Percentiles rank a stretch among this genome's conserved stretches.
Conservation (phyloP, 1,140 invertebrate genomes). For the Leucophenga varia region DNA sequence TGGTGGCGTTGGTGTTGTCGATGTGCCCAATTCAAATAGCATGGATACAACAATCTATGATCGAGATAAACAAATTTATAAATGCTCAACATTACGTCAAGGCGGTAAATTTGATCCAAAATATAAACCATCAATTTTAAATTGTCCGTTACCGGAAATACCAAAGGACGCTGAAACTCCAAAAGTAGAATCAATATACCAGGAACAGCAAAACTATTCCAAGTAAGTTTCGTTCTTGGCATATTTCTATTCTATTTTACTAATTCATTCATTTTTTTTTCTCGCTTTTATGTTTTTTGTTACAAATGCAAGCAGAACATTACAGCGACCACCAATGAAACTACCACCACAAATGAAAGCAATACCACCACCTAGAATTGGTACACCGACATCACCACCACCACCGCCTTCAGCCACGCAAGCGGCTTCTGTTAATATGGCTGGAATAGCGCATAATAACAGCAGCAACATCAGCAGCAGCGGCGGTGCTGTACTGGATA, state of each 20-base stretch:
- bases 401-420: conserved; percentile 19
- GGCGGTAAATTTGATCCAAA: conserved; percentile 55
- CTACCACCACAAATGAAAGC: conserved; percentile 55
- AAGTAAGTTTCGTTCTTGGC: conserved; percentile 41
- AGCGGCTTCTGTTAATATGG: too few species aligned
- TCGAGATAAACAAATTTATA: conserved; percentile 56
- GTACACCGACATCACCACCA: conserved; percentile 49
- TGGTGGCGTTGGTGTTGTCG: conserved; percentile 31
- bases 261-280: neutral
- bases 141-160: conserved; percentile 54
- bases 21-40: conserved; percentile 30
- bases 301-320: conserved; percentile 33
- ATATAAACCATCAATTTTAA: conserved; percentile 54
- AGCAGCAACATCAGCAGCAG: conserved; percentile 5
- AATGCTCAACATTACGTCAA: conserved; percentile 52
- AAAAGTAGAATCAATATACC: conserved; percentile 47
- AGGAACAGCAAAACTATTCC: conserved; percentile 45
- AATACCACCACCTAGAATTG: conserved; percentile 54
- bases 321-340: conserved; percentile 54
- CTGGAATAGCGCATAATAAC: conserved; percentile 25
- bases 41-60: conserved; percentile 50
- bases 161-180: conserved; percentile 52
- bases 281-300: neutral
- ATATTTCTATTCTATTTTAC: neutral
- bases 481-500: neutral